Evolutionary conservation across 2,888 invertebrate species (phyloP).

Genomic region (Iselma pallidipennis): DNA sequence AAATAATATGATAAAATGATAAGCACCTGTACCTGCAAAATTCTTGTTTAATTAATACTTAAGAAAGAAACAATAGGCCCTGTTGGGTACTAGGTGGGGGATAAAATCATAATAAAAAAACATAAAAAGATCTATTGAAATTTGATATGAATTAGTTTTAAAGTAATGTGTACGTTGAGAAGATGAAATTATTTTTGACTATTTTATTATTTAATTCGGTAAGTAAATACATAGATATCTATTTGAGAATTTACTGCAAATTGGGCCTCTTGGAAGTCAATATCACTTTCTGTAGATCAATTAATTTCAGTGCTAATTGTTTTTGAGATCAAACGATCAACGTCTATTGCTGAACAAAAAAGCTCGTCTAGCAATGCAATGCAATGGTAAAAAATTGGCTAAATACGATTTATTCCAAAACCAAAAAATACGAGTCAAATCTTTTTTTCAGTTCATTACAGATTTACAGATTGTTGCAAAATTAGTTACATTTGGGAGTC

Average conservation of each 20-base stretch:
- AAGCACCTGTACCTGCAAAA: not conserved
- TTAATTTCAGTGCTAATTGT: too few relatives aligned
- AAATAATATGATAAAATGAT: not conserved
- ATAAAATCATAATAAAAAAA: not conserved
- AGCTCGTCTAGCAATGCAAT: too few relatives aligned
- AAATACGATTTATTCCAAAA: too few relatives aligned
- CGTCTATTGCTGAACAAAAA: not conserved
- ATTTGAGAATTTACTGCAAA: too few relatives aligned
- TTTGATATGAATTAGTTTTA: not conserved
- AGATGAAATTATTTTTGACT: slow-evolving; percentile 2
- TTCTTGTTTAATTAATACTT: not conserved
- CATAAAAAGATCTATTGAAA: not conserved
- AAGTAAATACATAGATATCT: not conserved
- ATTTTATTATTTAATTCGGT: slow-evolving; percentile 1
- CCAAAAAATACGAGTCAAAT: too few relatives aligned
- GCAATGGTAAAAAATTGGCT: too few relatives aligned
- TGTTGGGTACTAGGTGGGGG: not conserved
- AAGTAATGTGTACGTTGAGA: not conserved
- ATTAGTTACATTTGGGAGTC: too few relatives aligned
- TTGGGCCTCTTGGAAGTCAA: too few relatives aligned
- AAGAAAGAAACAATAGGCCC: not conserved
- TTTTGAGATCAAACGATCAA: too few relatives aligned
- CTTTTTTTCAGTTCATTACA: too few relatives aligned
- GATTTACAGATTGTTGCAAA: too few relatives aligned
- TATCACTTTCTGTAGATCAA: too few relatives aligned